Evolutionary conservation across 2,797 vertebrate species (phyloP), one percentile per base, ranked within the genome.

Genomic region (Coluber constrictor): DNA sequence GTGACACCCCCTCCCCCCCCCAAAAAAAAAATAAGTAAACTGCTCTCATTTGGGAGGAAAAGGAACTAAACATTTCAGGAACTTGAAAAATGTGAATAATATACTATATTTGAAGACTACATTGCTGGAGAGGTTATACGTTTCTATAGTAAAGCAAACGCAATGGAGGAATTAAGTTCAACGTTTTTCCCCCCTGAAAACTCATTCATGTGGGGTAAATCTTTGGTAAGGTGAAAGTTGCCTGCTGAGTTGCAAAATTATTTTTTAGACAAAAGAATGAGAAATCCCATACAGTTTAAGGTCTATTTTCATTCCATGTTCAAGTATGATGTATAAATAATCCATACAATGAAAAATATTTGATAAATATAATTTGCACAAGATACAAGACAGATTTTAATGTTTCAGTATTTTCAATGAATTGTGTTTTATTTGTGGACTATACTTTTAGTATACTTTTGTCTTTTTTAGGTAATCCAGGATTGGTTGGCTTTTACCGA

Each of bases 391-490:
- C 5, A 20, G 20, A 47, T 47, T 9, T 47, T 83, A 83, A 83
- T 79, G 18, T 79, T 90, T 25, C 74, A 29, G 1, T 66, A 5
- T 90, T 79, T 90, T 91, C 32, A 59, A 70, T 90, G 92, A 23
- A 93, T 93, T 93, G 37, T 6, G 63, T 8, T 63, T 55, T 91
- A 54, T 11, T 92, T 93, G 47, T 18, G 93, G 90, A 3, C 27
- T 94, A 90, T 87, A 90, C 74, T 90, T 51, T 97, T 88, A 96
- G 86, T 79, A 27, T 32, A 7, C 86, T 94, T 95, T 89, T n/a
- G 2, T 87, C 0, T 96, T 27, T 95, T 95, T 63, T 97, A 99
- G 99, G 99, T 96, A 99, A 99, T 95, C 99, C 99, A 54, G 99
- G 99, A 87, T 94, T 99, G 18, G 97, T 98, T 87, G 97, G 98